Percentiles rank a stretch among this genome's conserved stretches.
Conservation (phyloP, 2,888 invertebrate species). For the Papilio protenor region DNA sequence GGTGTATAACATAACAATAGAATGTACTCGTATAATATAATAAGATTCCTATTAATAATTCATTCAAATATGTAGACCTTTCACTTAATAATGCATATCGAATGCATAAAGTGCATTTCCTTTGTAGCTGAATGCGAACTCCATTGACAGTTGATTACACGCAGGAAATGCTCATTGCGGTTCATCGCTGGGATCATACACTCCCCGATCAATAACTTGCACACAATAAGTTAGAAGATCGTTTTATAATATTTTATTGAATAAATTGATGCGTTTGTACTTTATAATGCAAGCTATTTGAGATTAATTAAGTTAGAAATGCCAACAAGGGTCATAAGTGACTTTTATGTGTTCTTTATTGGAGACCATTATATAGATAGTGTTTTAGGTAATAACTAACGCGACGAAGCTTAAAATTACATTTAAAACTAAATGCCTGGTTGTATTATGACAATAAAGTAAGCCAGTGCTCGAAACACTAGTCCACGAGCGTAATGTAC, state of each 20-base stretch:
- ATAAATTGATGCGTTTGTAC: background rate
- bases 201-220: background rate
- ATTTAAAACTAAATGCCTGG: too few species aligned
- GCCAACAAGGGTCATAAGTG: too few species aligned
- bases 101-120: constrained; percentile 32
- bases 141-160: constrained; percentile 32
- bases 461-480: too few species aligned
- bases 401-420: too few species aligned
- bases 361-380: too few species aligned
- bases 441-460: too few species aligned
- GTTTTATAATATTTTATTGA: background rate
- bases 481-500: too few species aligned
- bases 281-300: background rate
- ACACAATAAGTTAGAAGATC: constrained; percentile 22
- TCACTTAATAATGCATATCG: background rate
- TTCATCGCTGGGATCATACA: background rate
- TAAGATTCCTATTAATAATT: background rate
- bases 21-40: background rate
- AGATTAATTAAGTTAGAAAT: too few species aligned
- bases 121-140: constrained; percentile 11
- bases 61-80: background rate
- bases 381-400: too few species aligned
- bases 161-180: constrained; percentile 37
- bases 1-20: background rate
- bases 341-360: too few species aligned